Conservation (phyloP, 2,888 invertebrate species). For the Tenthredo mesomela region DNA sequence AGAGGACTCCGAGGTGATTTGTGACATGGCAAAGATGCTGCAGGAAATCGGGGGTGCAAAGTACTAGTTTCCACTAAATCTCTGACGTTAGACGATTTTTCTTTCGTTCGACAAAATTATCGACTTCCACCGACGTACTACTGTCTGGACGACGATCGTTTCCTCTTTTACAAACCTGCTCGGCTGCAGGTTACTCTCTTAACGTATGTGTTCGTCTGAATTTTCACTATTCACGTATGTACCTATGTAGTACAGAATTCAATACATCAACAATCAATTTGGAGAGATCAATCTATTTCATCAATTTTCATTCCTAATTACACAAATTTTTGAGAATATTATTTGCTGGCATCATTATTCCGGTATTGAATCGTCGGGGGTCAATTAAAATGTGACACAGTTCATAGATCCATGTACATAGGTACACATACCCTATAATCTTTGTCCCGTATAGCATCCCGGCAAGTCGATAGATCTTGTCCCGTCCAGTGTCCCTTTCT, state of each 20-base stretch:
- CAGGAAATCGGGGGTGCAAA: constrained; percentile 26
- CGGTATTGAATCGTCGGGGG: not conserved
- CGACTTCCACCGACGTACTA: not conserved
- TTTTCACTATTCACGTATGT: not conserved
- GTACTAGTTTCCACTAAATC: constrained; percentile 30
- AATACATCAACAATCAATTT: too few species aligned
- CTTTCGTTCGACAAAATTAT: constrained; percentile 38
- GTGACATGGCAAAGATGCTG: constrained; percentile 27
- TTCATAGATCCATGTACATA: not conserved
- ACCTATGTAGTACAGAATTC: too few species aligned
- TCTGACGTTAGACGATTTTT: constrained; percentile 29
- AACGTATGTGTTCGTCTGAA: not conserved
- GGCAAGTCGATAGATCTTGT: constrained; percentile 44
- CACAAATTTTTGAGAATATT: not conserved
- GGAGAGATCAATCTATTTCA: not conserved
- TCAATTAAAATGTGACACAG: constrained; percentile 14
- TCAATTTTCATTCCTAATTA: not conserved
- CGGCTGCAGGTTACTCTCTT: not conserved
- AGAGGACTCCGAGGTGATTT: constrained; percentile 29
- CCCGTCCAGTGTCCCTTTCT: constrained; percentile 26
- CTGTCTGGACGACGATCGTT: constrained; percentile 28
- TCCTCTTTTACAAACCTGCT: not conserved
- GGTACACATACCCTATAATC: not conserved
- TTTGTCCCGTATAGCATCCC: not conserved
- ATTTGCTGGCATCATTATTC: not conserved